A percentile compares a stretch with the other conserved stretches of the same genome.
These are phyloP conservation scores for Odocoileus virginianus DNA, from an alignment of 2,113 vertebrate genomes.

Conservation along the genomic window DNA sequence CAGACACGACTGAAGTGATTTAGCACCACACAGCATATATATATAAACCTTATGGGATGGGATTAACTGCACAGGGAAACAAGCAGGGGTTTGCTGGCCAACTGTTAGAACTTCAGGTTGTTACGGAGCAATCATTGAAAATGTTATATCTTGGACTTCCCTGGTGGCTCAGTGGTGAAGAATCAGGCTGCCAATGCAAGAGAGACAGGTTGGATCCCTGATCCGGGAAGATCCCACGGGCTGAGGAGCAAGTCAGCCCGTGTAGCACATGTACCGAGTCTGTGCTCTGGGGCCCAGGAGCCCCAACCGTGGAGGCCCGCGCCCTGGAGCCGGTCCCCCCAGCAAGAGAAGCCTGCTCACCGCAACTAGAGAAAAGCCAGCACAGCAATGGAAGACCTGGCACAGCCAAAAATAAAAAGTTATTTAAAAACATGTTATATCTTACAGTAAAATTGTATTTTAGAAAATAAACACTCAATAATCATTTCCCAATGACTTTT, in stretches of 20 bases:
- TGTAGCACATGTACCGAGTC: background rate
- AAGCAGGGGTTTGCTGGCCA: background rate
- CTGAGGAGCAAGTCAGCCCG: background rate
- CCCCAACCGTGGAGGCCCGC: accelerated
- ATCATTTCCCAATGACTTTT: background rate
- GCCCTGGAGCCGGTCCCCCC: background rate
- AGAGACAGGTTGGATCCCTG: background rate
- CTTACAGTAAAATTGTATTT: background rate
- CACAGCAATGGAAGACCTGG: accelerated
- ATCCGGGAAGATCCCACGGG: background rate
- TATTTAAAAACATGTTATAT: background rate
- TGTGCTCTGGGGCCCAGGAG: background rate
- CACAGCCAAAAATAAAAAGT: background rate
- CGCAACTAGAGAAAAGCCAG: background rate
- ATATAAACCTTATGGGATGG: background rate
- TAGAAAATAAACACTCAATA: background rate
- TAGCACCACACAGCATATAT: background rate
- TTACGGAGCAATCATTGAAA: background rate
- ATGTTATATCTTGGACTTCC: background rate
- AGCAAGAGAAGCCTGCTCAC: background rate
- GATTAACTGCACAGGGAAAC: background rate
- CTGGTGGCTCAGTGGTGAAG: background rate
- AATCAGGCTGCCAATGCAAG: background rate
- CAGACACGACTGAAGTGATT: background rate
- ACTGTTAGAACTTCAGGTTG: background rate